These are phyloP conservation scores for Tachina lurida DNA, from an alignment of 2,888 invertebrate species.

Conservation along the genomic window DNA sequence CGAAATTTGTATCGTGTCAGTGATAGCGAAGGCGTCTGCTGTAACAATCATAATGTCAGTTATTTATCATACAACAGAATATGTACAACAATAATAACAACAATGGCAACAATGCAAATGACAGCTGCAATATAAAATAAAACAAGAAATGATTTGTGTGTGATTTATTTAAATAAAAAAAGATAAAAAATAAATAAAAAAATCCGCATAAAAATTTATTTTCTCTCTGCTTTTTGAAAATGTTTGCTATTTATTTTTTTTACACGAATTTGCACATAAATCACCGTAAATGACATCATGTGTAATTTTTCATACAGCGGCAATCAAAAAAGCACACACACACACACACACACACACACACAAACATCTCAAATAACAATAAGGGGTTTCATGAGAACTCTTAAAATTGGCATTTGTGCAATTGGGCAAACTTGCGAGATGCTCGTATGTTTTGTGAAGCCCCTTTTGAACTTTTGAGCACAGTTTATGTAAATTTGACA, in stretches of 20 bases:
- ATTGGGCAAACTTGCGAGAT: too few species aligned
- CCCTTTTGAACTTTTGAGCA: too few species aligned
- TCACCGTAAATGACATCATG: slow-evolving; percentile 52
- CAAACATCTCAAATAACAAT: not conserved
- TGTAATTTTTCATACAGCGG: slow-evolving; percentile 37
- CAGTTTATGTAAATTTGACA: too few species aligned
- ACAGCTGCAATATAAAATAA: slow-evolving; percentile 33
- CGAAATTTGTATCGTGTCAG: slow-evolving; percentile 36
- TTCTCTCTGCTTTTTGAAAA: slow-evolving; percentile 11
- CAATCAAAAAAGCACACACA: not conserved
- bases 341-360: not conserved
- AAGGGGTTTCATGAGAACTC: too few species aligned
- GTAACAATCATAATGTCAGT: slow-evolving; percentile 63
- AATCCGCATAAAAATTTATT: not conserved
- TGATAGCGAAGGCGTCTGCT: slow-evolving; percentile 60
- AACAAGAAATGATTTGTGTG: slow-evolving; percentile 55
- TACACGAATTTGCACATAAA: slow-evolving; percentile 45
- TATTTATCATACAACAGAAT: slow-evolving; percentile 65
- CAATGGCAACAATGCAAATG: slow-evolving; percentile 7
- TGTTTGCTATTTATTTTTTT: slow-evolving; percentile 20
- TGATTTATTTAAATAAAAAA: slow-evolving; percentile 53
- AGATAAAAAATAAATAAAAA: not conserved
- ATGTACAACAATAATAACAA: slow-evolving; percentile 22
- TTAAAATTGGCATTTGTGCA: too few species aligned
- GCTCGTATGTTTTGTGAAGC: too few species aligned